Evolutionary conservation across 2,888 invertebrate genomes (phyloP).

Genomic region (Archaeoteleia sp.): DNA sequence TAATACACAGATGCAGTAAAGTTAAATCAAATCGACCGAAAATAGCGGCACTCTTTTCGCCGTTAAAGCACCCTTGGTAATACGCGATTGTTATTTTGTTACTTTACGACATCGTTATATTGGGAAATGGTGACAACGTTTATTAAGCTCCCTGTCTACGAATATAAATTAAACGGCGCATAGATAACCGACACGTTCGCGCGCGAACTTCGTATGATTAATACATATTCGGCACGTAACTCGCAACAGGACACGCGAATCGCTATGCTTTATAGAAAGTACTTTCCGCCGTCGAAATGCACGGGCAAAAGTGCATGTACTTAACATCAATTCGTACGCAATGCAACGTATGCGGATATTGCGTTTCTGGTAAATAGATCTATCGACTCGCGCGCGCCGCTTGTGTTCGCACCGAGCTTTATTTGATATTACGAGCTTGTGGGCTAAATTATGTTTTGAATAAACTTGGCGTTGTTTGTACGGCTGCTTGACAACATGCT

Average conservation of each 20-base stretch:
- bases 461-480: constrained; percentile 17
- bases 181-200: constrained; percentile 50
- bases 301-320: constrained; percentile 17
- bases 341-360: constrained; percentile 9
- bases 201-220: constrained; percentile 44
- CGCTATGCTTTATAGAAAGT: constrained; percentile 21
- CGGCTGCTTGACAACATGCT: constrained; percentile 17
- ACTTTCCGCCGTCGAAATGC: constrained; percentile 14
- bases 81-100: constrained; percentile 42
- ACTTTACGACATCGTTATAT: constrained; percentile 48
- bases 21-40: constrained; percentile 45
- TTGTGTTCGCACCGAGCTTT: constrained; percentile 7
- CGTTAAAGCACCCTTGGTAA: constrained; percentile 23
- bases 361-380: constrained; percentile 8
- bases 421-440: constrained; percentile 22
- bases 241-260: constrained; percentile 42
- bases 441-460: constrained; percentile 17
- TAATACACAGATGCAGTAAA: constrained; percentile 31
- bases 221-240: constrained; percentile 51
- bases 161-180: constrained; percentile 51
- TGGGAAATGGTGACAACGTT: constrained; percentile 40
- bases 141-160: constrained; percentile 40
- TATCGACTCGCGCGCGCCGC: neutral
- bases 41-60: constrained; percentile 27
- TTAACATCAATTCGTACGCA: constrained; percentile 21